phyloP scores from a whole-genome alignment of 2,797 vertebrate species.

The Neosalanx taihuensis region DNA sequence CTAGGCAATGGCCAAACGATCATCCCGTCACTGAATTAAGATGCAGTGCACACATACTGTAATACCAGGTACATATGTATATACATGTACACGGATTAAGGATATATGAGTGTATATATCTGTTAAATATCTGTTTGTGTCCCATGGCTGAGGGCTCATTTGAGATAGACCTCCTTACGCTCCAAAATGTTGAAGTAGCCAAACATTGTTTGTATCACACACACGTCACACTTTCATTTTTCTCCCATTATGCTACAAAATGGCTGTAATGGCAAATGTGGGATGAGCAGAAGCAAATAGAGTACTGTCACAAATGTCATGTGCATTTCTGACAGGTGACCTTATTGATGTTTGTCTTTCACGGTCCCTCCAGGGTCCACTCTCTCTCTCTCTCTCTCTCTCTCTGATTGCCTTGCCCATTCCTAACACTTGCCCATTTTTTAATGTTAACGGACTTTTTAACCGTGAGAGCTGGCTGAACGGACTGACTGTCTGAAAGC shows the following conservation, averaged over 20 bases:
- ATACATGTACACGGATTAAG: constrained; percentile 51
- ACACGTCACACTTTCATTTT: neutral
- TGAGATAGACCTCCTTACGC: constrained; percentile 27
- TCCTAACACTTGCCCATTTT: constrained; percentile 69
- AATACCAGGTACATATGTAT: constrained; percentile 45
- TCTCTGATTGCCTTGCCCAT: constrained; percentile 63
- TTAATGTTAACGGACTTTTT: constrained; percentile 65
- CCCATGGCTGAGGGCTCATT: constrained; percentile 38
- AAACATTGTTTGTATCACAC: constrained; percentile 39
- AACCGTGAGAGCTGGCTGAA: constrained; percentile 59
- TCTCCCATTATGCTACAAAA: constrained; percentile 11
- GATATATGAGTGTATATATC: constrained; percentile 56
- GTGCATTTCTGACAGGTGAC: neutral
- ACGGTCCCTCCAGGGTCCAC: constrained; percentile 10
- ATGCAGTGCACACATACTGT: constrained; percentile 42
- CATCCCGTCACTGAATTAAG: constrained; percentile 46
- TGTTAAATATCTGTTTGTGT: constrained; percentile 43
- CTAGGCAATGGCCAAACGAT: constrained; percentile 62
- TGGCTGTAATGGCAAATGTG: constrained; percentile 15
- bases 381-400: constrained; percentile 27
- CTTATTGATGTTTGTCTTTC: constrained; percentile 9
- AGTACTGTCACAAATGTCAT: constrained; percentile 12
- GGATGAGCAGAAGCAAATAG: neutral
- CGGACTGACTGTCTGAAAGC: constrained; percentile 82
- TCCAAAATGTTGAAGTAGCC: constrained; percentile 34